Evolutionary conservation across 30 jellyfish, hydroid and myxozoan genomes (phyloP), one percentile per base, ranked within the genome.

Genomic region (Rhopilema esculentum): DNA sequence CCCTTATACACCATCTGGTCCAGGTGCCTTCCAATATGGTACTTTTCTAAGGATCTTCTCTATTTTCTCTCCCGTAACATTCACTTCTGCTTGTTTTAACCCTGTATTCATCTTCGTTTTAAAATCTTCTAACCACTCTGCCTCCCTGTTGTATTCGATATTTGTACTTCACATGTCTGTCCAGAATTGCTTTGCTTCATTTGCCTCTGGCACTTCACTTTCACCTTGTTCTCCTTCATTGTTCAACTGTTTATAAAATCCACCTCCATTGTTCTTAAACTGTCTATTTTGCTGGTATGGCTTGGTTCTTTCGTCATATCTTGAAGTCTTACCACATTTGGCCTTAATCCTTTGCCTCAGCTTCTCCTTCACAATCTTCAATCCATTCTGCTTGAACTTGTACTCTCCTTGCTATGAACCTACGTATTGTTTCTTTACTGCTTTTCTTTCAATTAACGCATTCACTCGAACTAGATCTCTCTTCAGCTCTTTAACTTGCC

Each of bases 401-500:
- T 80, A 31, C 24, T 63, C 29, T 19, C 61, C 64, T 66, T 80
- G 68, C 0, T 61, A 51, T 30, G 29, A 23, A n/a, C 28, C 80
- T 26, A 29, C 26, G 33, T 80, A 48, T 31, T 29, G 26, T 27
- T 61, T 15, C 68, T 80, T 61, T 12, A 80, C 25, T 57, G 20
- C 64, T 66, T 65, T 27, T 32, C 76, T 64, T 9, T 61, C 82
- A 22, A 23, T 33, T 51, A 61, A 57, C 22, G 40, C 20, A 18
- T 80, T 65, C 20, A 63, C 86, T 15, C 21, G 51, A 65, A 69
- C 80, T 2, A 62, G 85, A 65, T 80, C 90, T 57, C 25, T 80
- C 48, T 66, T 40, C 71, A 78, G 21, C 40, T 78, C 88, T 32
- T 62, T 78, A 22, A 78, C 80, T 49, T 50, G 85, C 8, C 88